phyloP scores from a whole-genome alignment of 2,113 vertebrate genomes.

The Rhipidura dahli region DNA sequence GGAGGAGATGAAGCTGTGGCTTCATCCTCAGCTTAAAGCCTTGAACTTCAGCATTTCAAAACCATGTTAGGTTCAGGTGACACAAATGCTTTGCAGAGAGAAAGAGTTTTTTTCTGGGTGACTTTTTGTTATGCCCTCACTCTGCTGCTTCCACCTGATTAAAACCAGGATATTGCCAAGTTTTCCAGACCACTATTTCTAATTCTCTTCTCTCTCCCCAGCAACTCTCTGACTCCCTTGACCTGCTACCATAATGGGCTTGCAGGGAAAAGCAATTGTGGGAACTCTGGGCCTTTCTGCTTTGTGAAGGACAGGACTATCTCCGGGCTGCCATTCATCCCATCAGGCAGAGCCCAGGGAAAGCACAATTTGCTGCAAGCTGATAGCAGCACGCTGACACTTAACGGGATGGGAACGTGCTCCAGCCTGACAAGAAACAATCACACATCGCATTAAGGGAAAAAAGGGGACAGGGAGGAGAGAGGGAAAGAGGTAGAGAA shows the following conservation, averaged over 20 bases:
- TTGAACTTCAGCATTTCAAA: not conserved
- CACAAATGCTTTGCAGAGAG: not conserved
- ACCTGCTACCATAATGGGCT: not conserved
- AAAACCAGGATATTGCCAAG: not conserved
- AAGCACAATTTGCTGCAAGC: slow-evolving; percentile 56
- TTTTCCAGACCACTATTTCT: not conserved
- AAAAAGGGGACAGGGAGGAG: slow-evolving; percentile 7
- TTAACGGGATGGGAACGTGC: slow-evolving; percentile 39
- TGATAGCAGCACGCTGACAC: slow-evolving; percentile 46
- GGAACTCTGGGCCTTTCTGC: slow-evolving; percentile 7
- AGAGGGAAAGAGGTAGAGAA: not conserved
- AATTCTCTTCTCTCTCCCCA: not conserved
- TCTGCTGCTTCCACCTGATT: not conserved
- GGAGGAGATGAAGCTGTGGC: not conserved
- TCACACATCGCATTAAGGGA: slow-evolving; percentile 37
- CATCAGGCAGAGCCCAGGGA: slow-evolving; percentile 5
- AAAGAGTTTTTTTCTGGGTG: not conserved
- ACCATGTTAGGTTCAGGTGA: not conserved
- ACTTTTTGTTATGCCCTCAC: not conserved
- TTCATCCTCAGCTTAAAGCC: not conserved
- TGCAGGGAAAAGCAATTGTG: slow-evolving; percentile 3
- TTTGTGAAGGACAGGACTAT: slow-evolving; percentile 45
- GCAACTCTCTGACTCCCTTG: not conserved
- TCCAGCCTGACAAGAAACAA: slow-evolving; percentile 57
- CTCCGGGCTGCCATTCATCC: slow-evolving; percentile 25